Base-by-base conservation (phyloP, 2,888 invertebrate genomes). In the Athalia rosae region DNA sequence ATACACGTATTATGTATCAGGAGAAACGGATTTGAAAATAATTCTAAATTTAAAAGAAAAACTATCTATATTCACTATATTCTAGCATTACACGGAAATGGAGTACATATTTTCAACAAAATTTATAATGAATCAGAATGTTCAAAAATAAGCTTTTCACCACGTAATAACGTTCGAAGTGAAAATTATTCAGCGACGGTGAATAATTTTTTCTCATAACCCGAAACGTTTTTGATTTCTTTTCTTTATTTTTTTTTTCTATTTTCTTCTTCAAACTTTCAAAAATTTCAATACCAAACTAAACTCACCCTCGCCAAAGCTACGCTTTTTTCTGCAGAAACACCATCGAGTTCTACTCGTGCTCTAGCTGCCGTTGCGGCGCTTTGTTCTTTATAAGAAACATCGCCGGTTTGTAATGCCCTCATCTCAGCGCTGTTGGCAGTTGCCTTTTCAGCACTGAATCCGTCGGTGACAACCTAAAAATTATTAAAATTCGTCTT, bases 241-340 rank as follows among this genome's bases (percentile, higher is more conserved):
- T 13, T 58, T 13, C 58, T 4, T 1, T 59, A 15, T 28, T 15
- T 59, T 15, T 59, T 59, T 28, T 13, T 59, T 6, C 3, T 58
- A 7, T 3, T 58, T n/a, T 58, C n/a, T 13, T 2, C 5, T 4
- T 7, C 0, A 6, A 59, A 4, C 59, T 28, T 3, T 4, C 28
- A 4, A 59, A 59, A 28, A 59, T 59, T 2, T 28, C 28, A 28
- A 28, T 2, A 28, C 28, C 28, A 28, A 28, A 28, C 28, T 59
- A 53, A 76, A 87, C 91, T 91, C 90, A 96, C 96, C 93, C 96
- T 95, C 83, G 95, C 93, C 82, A 95, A 93, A 79, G 97, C 94
- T 81, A 95, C 94, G 87, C 95, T 95, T 90, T 97, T 95, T 90
- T 97, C 96, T 1, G 97, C 95, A 43, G 95, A 95, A 79, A 97